Evolutionary conservation across 2,888 invertebrate genomes (phyloP), one percentile per base, ranked within the genome.

Genomic region (Pilophorus perplexus): DNA sequence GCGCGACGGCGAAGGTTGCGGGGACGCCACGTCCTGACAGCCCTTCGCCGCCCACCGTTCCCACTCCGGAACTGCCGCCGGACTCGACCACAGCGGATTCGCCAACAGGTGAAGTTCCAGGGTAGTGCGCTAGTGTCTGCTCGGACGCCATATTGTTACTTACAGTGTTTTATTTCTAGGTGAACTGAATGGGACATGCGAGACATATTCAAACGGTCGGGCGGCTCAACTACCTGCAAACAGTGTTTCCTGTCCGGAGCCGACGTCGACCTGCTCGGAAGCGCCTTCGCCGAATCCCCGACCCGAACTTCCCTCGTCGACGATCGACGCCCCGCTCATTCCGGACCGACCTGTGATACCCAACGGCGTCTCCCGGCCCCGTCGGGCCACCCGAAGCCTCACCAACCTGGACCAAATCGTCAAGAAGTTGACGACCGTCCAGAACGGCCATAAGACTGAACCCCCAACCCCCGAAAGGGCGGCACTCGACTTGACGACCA

Each of bases 41-140:
- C 54, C 37, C 22, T 6, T 2, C 60, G 27, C 60, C 60, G 18
- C 60, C 60, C 10, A 60, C 46, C 25, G 60, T 60, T 28, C 28
- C 60, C 4, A 60, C 60, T 5, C 60, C 60, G 8, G 62, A 62
- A 14, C 46, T 46, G 10, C 62, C 62, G 2, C 64, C 64, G 38
- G 64, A 64, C 52, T 64, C 64, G 23, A 64, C 64, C 10, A 64
- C 64, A n/a, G 20, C 64, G 10, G 64, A 64, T 18, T 64, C 64
- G 4, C 52, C 52, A 4, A 50, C 33, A 4, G 64, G 64, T 64
- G 14, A 64, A 25, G n/a, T 10, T 50, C 42, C n/a, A n/a, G n/a
- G n/a, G n/a, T n/a, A n/a, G n/a, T n/a, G n/a, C n/a, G n/a, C n/a
- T n/a, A n/a, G n/a, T n/a, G n/a, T n/a, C n/a, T n/a, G n/a, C n/a